Conservation (phyloP, 2,888 invertebrate species). For the Synanthedon tipuliformis region DNA sequence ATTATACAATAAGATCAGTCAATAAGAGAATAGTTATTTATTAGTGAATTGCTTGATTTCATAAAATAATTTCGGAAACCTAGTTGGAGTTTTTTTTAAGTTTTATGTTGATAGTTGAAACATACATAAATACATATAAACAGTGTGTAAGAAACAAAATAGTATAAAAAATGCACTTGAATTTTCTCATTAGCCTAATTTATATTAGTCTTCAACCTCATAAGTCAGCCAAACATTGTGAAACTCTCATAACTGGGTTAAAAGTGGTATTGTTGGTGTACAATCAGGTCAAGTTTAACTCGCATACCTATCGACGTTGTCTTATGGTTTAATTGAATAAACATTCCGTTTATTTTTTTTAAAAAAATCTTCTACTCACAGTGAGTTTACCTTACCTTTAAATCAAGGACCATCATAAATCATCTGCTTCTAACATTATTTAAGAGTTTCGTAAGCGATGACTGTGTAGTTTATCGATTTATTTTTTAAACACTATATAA, state of each 20-base stretch:
- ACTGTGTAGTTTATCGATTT: slow-evolving; percentile 3
- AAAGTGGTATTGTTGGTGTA: slow-evolving; percentile 34
- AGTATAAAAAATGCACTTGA: slow-evolving; percentile 15
- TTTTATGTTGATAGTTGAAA: too few species aligned
- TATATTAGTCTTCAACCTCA: slow-evolving; percentile 19
- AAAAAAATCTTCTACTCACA: background rate
- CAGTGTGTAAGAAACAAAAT: slow-evolving; percentile 5
- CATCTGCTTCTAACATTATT: background rate
- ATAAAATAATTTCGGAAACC: too few species aligned
- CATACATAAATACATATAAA: too few species aligned
- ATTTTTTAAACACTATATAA: slow-evolving; percentile 5
- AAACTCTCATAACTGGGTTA: slow-evolving; percentile 47
- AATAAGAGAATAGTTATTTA: too few species aligned
- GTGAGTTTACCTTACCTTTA: background rate
- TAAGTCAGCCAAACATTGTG: slow-evolving; percentile 38
- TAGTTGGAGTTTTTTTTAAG: too few species aligned
- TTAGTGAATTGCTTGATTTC: too few species aligned
- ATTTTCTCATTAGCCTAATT: slow-evolving; percentile 29
- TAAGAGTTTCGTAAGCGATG: slow-evolving; percentile 9
- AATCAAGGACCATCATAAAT: slow-evolving; percentile 1
- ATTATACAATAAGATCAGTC: too few species aligned
- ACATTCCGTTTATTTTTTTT: background rate
- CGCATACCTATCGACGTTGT: slow-evolving; percentile 5
- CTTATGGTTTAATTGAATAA: slow-evolving; percentile 4
- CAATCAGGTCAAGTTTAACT: slow-evolving; percentile 51